Percentiles rank a stretch among this genome's conserved stretches.
These are phyloP conservation scores for Hirundichthys speculiger DNA, from an alignment of 2,113 vertebrate genomes.

Conservation along the genomic window DNA sequence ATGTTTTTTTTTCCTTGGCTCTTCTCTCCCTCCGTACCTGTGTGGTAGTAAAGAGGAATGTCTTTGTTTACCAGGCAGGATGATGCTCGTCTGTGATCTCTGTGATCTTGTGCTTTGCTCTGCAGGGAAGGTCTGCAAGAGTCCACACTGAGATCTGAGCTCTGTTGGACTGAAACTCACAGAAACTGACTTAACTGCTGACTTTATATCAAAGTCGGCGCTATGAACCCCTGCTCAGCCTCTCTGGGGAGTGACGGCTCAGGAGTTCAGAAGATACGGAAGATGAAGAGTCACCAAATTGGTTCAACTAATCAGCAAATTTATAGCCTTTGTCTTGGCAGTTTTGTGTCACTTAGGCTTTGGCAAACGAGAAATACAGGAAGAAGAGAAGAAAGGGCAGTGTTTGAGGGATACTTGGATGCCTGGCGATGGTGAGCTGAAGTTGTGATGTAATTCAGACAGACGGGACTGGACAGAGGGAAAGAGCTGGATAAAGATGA, in stretches of 20 bases:
- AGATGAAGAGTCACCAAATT: not conserved
- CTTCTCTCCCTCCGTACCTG: not conserved
- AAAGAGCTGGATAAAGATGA: constrained; percentile 34
- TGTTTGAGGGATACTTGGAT: constrained; percentile 2
- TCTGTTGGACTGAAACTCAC: constrained; percentile 9
- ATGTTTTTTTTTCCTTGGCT: no score
- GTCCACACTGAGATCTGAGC: constrained; percentile 52
- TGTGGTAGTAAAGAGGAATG: constrained; percentile 22
- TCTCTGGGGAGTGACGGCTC: constrained; percentile 9
- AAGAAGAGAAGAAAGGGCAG: not conserved
- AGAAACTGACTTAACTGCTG: constrained; percentile 34
- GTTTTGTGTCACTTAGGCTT: constrained; percentile 15
- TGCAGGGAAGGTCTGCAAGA: constrained; percentile 39
- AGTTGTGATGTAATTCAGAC: constrained; percentile 10
- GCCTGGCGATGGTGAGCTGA: constrained; percentile 1
- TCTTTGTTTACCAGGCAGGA: constrained; percentile 39
- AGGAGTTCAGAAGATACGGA: not conserved
- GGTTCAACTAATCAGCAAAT: constrained; percentile 7
- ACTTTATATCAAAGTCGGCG: constrained; percentile 13
- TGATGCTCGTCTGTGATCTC: constrained; percentile 27
- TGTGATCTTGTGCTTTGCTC: constrained; percentile 30
- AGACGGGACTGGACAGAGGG: constrained; percentile 12
- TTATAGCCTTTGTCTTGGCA: not conserved
- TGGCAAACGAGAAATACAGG: constrained; percentile 7
- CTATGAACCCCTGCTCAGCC: constrained; percentile 23